A percentile compares a stretch with the other conserved stretches of the same genome.
These are phyloP conservation scores for Drosophila mimica DNA, from an alignment of 2,888 invertebrate species.

Conservation along the genomic window DNA sequence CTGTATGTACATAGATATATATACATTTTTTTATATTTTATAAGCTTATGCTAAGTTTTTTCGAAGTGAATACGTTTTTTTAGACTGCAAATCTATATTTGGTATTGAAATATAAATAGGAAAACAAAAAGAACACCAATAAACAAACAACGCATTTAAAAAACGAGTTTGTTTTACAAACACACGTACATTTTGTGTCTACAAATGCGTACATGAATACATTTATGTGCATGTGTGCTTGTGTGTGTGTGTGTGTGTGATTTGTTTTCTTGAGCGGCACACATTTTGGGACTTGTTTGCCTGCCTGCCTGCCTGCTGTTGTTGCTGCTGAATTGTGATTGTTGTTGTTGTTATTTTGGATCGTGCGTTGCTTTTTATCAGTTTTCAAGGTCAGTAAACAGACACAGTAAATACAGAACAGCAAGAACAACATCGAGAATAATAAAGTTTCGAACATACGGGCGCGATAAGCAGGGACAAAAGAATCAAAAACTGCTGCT, in stretches of 20 bases:
- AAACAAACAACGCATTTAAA: conserved; percentile 64
- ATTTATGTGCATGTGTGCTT: conserved; percentile 1
- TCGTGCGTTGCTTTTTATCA: conserved; percentile 53
- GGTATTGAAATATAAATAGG: conserved; percentile 23
- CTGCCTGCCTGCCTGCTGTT: conserved; percentile 7
- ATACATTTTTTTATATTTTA: conserved; percentile 12
- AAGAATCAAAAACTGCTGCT: conserved; percentile 24
- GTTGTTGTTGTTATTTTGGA: conserved; percentile 24
- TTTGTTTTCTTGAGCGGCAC: conserved; percentile 46
- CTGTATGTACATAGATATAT: background rate
- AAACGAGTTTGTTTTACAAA: conserved; percentile 51
- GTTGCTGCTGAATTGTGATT: conserved; percentile 5
- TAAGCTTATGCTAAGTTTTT: conserved; percentile 50
- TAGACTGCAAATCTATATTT: conserved; percentile 35
- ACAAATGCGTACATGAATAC: background rate
- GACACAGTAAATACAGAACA: background rate
- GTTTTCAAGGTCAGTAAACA: conserved; percentile 49
- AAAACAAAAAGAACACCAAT: conserved; percentile 1
- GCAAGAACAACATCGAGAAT: conserved; percentile 15
- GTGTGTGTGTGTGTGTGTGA: conserved; percentile 30
- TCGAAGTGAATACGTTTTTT: conserved; percentile 36
- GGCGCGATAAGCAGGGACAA: conserved; percentile 36
- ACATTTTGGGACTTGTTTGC: conserved; percentile 49
- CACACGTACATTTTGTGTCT: conserved; percentile 18
- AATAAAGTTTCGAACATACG: conserved; percentile 9